phyloP scores from a whole-genome alignment of 2,888 invertebrate genomes.

The Dryocosmus kuriphilus region DNA sequence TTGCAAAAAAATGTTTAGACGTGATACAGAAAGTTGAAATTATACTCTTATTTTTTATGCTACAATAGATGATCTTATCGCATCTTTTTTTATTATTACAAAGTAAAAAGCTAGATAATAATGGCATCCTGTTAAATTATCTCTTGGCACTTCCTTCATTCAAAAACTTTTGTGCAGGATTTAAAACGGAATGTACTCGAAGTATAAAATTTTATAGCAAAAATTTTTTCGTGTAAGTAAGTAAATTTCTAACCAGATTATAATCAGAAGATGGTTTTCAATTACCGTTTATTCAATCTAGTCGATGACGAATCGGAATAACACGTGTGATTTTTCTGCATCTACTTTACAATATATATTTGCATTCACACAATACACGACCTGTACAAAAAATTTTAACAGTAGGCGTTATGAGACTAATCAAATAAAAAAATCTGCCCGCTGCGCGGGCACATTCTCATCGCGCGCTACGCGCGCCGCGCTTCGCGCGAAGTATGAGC shows the following conservation, averaged over 20 bases:
- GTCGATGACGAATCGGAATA: slow-evolving; percentile 28
- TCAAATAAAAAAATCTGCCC: not conserved
- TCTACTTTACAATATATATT: slow-evolving; percentile 18
- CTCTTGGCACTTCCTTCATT: not conserved
- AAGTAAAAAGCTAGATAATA: not conserved
- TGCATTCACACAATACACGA: not conserved
- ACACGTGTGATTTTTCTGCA: not conserved
- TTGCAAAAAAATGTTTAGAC: too few species aligned
- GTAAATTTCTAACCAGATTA: slow-evolving; percentile 8
- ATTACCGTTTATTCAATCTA: slow-evolving; percentile 18
- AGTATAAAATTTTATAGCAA: not conserved
- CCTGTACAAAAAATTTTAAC: not conserved
- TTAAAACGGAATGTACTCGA: too few species aligned
- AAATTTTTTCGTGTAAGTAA: not conserved
- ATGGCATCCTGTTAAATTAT: not conserved
- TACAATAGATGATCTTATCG: not conserved
- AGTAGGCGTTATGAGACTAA: not conserved
- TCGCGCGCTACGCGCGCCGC: too few species aligned
- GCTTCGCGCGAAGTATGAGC: too few species aligned
- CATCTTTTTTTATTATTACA: not conserved
- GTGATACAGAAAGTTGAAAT: not conserved
- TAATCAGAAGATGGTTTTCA: slow-evolving; percentile 39
- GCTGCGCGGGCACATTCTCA: too few species aligned
- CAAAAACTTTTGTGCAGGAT: not conserved
- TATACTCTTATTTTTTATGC: not conserved